Conservation (phyloP, 2,888 invertebrate species). For the Anaspis maculata region DNA sequence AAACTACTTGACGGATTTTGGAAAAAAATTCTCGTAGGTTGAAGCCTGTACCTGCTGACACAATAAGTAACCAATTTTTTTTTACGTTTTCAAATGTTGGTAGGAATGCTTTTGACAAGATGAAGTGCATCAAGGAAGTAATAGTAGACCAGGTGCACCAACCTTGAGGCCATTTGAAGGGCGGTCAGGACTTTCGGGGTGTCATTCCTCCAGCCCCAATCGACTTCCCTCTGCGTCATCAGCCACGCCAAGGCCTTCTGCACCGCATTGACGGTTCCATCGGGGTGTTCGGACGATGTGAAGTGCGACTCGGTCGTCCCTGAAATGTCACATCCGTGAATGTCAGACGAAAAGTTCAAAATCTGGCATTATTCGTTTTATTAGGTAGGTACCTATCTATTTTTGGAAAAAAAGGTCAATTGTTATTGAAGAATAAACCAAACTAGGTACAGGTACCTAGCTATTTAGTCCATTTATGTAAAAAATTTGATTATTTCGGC, state of each 20-base stretch:
- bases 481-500: no score
- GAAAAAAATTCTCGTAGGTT: no score
- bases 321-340: constrained; percentile 4
- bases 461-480: no score
- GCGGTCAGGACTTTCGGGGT: constrained; percentile 77
- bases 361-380: neutral
- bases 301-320: constrained; percentile 14
- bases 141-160: neutral
- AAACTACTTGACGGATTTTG: no score
- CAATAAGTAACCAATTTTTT: no score
- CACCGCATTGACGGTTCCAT: constrained; percentile 40
- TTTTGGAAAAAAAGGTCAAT: no score
- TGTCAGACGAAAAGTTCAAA: neutral
- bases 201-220: constrained; percentile 79
- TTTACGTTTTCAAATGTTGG: no score
- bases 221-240: constrained; percentile 60
- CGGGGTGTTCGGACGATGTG: constrained; percentile 14
- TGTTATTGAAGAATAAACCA: no score
- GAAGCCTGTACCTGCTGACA: no score
- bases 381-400: no score
- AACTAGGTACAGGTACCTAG: no score
- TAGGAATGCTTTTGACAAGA: no score
- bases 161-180: constrained; percentile 51
- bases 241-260: constrained; percentile 67
- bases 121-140: neutral